Evolutionary conservation across 2,113 vertebrate species (phyloP).

Genomic region (Sigmodon hispidus): DNA sequence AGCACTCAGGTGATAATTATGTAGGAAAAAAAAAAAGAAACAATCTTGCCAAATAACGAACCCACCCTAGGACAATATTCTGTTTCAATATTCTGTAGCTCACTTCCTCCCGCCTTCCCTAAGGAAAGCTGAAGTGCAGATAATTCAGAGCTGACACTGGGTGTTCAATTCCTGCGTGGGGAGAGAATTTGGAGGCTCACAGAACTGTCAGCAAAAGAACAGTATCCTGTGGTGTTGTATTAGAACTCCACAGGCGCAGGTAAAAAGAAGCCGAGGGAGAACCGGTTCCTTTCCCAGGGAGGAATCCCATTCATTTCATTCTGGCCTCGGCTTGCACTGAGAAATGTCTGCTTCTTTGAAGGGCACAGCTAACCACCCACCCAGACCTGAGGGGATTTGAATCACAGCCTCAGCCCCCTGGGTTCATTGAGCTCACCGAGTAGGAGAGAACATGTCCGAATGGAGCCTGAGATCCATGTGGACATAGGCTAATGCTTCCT

Average conservation of each 20-base stretch:
- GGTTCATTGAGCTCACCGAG: slow-evolving; percentile 60
- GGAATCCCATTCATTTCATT: slow-evolving; percentile 58
- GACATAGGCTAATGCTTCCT: slow-evolving; percentile 71
- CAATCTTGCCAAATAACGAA: slow-evolving; percentile 91
- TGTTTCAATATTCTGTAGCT: slow-evolving; percentile 87
- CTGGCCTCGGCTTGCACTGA: slow-evolving; percentile 41
- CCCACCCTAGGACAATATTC: slow-evolving; percentile 88
- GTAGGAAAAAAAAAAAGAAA: slow-evolving; percentile 83
- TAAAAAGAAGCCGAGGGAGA: slow-evolving; percentile 76
- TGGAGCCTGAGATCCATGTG: slow-evolving; percentile 76
- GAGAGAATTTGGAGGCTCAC: slow-evolving; percentile 80
- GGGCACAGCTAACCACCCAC: slow-evolving; percentile 66
- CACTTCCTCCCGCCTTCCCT: slow-evolving; percentile 84
- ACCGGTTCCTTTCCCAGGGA: slow-evolving; percentile 56
- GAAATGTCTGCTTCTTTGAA: slow-evolving; percentile 67
- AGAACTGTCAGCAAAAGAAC: slow-evolving; percentile 76
- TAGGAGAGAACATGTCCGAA: slow-evolving; percentile 75
- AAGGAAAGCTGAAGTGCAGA: slow-evolving; percentile 82
- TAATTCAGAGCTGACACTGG: slow-evolving; percentile 73
- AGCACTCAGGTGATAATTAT: slow-evolving; percentile 91
- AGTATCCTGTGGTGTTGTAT: slow-evolving; percentile 46
- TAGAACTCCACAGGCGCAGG: slow-evolving; percentile 66
- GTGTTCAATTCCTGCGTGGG: slow-evolving; percentile 82
- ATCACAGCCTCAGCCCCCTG: slow-evolving; percentile 55
- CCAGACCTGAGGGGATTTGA: slow-evolving; percentile 77